Evolutionary conservation across 2,888 invertebrate species (phyloP).

Genomic region (Carpatolechia fugitivella): DNA sequence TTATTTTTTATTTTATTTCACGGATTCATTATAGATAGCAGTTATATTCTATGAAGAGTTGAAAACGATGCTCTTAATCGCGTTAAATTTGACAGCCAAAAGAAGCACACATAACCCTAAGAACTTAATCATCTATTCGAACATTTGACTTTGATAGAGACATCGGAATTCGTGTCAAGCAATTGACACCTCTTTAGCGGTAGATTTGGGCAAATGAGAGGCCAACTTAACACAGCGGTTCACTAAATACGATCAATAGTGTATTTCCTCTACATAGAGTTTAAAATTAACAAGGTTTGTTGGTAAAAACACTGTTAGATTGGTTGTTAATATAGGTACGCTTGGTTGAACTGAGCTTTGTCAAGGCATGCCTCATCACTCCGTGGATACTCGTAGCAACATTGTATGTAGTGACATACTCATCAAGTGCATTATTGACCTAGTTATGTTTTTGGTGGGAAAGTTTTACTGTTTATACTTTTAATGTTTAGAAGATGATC

Average conservation of each 20-base stretch:
- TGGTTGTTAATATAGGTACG: neutral
- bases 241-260: neutral
- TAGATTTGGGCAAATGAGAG: constrained; percentile 8
- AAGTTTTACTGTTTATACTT: neutral
- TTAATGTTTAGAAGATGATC: no score
- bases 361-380: neutral
- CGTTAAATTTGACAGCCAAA: no score
- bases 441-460: neutral
- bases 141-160: neutral
- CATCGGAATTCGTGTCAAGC: constrained; percentile 13
- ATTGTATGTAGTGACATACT: neutral
- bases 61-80: no score
- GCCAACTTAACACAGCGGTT: neutral
- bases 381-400: neutral
- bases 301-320: neutral
- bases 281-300: neutral
- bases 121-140: neutral
- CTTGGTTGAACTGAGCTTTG: no score
- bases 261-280: neutral
- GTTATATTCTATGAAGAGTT: no score
- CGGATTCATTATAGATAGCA: no score
- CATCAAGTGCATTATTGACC: neutral
- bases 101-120: neutral
- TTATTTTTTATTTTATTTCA: no score
- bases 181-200: constrained; percentile 14